Base-by-base conservation (phyloP, 2,888 invertebrate genomes). In the Lycophotia porphyrea region DNA sequence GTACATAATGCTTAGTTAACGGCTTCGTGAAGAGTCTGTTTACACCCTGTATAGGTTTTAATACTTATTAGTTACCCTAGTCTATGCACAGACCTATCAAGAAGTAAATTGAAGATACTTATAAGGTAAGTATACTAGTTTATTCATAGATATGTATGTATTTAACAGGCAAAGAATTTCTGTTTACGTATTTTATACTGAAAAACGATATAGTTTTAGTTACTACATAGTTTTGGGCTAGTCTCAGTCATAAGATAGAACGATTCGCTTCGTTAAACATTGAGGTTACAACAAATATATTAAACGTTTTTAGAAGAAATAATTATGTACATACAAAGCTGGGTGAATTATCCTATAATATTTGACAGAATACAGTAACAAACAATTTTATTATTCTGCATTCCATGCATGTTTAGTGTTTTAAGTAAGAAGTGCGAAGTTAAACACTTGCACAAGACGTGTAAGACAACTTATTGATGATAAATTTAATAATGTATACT, bases 51-150 rank as follows among this genome's bases (percentile, higher is more conserved):
- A n/a, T n/a, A n/a, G n/a, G n/a, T n/a, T n/a, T n/a, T n/a, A n/a
- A n/a, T 72, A 72, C 63, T 70, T 71, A 61, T 39, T 68, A 74
- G 49, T 72, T 73, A 58, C 44, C 21, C 31, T 44, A 55, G 70
- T 74, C 73, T 68, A 70, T 75, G 49, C 5, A 27, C 36, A 21
- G 15, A 44, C 31, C 55, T 64, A 73, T 58, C 27, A 36, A 76
- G 49, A 73, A 78, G 49, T 75, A 58, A 71, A 70, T 79, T 84
- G 61, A n/a, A 71, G 47, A 36, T 4, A 72, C 34, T 74, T 76
- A 74, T 64, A 69, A 68, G 44, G 13, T 66, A 27, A 52, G 5
- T n/a, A 31, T n/a, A 34, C 21, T 60, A 5, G 11, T 18, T 73
- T 44, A 72, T 71, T 52, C 55, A 34, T 36, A 36, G 36, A 5